Conservation (phyloP, 2,888 invertebrate species). For the Acanthoscelides obtectus region DNA sequence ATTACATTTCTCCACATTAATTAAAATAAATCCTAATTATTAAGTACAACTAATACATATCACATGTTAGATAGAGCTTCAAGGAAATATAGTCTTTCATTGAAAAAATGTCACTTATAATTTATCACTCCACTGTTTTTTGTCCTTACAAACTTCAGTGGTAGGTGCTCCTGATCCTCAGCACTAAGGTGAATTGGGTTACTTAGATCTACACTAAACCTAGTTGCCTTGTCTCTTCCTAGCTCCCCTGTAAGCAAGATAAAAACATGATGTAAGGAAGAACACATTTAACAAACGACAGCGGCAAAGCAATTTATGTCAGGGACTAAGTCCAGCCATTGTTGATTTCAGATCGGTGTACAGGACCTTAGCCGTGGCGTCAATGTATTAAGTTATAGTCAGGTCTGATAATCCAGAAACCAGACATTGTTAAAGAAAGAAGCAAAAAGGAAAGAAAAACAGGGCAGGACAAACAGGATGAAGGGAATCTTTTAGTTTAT, state of each 20-base stretch:
- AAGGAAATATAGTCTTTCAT: background rate
- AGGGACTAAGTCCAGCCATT: no score
- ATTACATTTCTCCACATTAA: background rate
- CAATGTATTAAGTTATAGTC: no score
- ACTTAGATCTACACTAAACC: conserved; percentile 44
- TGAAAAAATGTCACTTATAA: background rate
- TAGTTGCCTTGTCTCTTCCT: conserved; percentile 9
- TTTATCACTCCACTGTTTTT: background rate
- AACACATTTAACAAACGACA: no score
- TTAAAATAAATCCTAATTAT: background rate
- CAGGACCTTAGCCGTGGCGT: no score
- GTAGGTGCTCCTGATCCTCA: conserved; percentile 20
- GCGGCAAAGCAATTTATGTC: no score
- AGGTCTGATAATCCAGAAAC: no score
- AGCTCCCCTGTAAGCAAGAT: conserved; percentile 17
- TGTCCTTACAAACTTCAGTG: background rate
- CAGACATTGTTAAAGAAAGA: no score
- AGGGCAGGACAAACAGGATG: no score
- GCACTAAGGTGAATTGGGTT: conserved; percentile 47
- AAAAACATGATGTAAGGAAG: no score
- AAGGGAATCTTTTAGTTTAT: no score
- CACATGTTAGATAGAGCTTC: background rate
- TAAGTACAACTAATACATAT: background rate
- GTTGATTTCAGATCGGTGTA: no score
- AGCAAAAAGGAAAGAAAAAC: no score